phyloP scores from a whole-genome alignment of 2,888 invertebrate species.

The Acanthosepion esculentum region DNA sequence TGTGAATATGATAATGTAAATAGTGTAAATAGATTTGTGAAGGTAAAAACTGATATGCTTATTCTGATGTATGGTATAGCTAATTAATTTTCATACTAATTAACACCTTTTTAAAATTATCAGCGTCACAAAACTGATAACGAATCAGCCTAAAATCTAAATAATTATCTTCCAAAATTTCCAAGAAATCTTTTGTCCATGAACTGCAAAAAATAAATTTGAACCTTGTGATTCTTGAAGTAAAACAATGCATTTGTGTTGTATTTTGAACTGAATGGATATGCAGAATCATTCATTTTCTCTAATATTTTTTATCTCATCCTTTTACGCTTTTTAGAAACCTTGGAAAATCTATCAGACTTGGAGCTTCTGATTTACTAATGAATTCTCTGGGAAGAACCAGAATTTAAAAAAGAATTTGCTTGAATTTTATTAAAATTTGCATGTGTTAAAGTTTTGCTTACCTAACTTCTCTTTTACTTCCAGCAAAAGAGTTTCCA shows the following conservation, averaged over 20 bases:
- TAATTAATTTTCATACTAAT: no score
- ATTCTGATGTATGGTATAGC: no score
- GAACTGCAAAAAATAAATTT: no score
- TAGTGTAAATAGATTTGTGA: no score
- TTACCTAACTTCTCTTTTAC: neutral
- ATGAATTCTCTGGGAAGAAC: neutral
- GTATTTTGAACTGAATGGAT: neutral
- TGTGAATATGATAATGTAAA: no score
- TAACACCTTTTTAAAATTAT: no score
- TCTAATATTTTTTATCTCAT: neutral
- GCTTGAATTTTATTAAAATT: neutral
- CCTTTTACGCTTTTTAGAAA: neutral
- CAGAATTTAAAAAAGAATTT: neutral
- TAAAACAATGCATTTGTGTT: neutral
- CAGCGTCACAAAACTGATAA: no score
- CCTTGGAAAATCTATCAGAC: neutral
- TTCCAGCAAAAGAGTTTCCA: conserved; percentile 8
- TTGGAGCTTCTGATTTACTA: neutral
- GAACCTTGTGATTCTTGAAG: no score
- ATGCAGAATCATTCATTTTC: neutral
- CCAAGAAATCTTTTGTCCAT: no score
- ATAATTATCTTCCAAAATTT: no score
- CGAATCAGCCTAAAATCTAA: no score
- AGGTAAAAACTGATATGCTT: no score
- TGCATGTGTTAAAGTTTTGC: neutral